Base-by-base conservation (phyloP, 1,140 invertebrate genomes). In the Caenorhabditis inopinata region DNA sequence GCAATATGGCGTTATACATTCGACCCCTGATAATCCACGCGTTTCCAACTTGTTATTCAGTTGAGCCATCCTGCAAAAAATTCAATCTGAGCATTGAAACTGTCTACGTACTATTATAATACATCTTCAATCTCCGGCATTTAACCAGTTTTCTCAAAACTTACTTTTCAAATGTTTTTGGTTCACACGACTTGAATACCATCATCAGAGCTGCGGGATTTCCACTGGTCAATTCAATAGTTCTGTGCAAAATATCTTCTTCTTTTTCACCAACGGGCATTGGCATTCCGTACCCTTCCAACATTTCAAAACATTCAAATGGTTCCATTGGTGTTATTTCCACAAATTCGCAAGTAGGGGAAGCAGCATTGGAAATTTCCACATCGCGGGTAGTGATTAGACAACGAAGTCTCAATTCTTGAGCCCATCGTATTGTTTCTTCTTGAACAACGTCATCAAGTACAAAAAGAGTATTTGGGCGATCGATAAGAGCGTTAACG, bases 401-500 rank as follows among this genome's bases (percentile, higher is more conserved):
- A 21, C 58, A 68, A 2, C 58, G 29, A 18, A 68, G 32, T 23
- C 74, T 14, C 2, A 81, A 49, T 14, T 73, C 29, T 16, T 81
- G 76, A 32, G 74, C 74, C 73, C 74, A 76, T 3, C 32, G 35
- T 5, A 81, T 46, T 16, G 74, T 76, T 21, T 81, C 79, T 32
- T 45, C 74, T 68, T 75, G 73, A 2, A 74, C 53, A 6, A 81
- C 74, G 18, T 76, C 79, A 18, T 81, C 79, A 23, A 81, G 11
- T 7, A 81, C 79, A 21, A 81, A 46, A 14, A 81, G 23, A 23
- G 48, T 46, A 46, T 81, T 81, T 48, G 79, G 79, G 12, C 75
- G 74, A 38, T 81, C 79, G 18, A 75, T 75, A 1, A 81, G 18
- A 27, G 79, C 73, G n/a, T 81, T 73, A 1, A n/a, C 23, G 16